These are phyloP conservation scores for Pteruthius melanotis DNA, from an alignment of 2,113 vertebrate genomes.

Conservation along the genomic window DNA sequence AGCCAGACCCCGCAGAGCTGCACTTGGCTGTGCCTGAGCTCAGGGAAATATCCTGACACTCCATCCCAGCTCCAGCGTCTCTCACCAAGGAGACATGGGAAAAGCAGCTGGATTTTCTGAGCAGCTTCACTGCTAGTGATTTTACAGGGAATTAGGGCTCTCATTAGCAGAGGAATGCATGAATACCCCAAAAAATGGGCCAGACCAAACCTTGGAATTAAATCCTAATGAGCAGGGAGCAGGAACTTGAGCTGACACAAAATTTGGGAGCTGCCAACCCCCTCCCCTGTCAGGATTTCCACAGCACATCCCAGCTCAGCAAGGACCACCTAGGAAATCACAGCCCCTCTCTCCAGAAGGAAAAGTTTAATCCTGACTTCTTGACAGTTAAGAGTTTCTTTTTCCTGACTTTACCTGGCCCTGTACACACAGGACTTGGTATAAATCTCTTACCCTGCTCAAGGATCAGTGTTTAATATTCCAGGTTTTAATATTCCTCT, in stretches of 20 bases:
- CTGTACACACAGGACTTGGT: too few species aligned
- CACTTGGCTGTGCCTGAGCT: background rate
- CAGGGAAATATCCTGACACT: background rate
- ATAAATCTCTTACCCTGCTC: background rate
- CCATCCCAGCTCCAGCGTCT: background rate
- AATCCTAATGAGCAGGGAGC: background rate
- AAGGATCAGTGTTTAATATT: background rate
- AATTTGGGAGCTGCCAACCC: background rate
- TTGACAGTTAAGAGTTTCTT: background rate
- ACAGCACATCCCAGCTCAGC: background rate
- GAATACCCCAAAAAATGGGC: background rate
- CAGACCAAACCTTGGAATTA: background rate
- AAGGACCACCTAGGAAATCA: background rate
- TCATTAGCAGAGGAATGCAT: background rate
- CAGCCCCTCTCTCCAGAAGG: background rate
- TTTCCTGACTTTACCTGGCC: background rate
- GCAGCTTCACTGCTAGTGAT: background rate
- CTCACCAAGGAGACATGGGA: background rate
- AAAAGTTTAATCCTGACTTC: background rate
- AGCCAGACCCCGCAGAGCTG: background rate
- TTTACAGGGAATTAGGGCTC: background rate
- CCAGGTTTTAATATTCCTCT: background rate
- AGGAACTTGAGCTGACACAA: background rate
- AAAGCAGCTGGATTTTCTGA: background rate
- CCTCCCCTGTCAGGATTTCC: background rate